Evolutionary conservation across 2,888 invertebrate genomes (phyloP), one percentile per base, ranked within the genome.

Genomic region (Steinernema scapterisci): DNA sequence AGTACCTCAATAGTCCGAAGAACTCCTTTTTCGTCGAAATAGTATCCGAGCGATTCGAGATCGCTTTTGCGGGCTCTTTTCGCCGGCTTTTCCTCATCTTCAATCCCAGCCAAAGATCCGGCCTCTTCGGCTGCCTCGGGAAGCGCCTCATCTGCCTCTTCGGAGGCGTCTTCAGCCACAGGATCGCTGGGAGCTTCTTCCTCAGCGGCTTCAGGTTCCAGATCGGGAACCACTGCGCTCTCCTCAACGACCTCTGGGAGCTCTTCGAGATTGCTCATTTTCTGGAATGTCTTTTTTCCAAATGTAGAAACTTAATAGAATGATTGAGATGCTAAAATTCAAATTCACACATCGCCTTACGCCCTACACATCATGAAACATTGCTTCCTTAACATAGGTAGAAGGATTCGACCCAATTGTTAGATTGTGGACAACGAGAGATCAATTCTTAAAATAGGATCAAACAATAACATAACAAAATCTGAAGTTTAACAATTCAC

Each of bases 401-500:
- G 5, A 9, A 38, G 38, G 38, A 3, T 9, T 38, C 9, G 38
- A 38, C 38, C 38, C 9, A 38, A 6, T 38, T 9, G 9, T 9
- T 6, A 9, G 38, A 38, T 9, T 38, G 9, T 6, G 9, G 5
- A 38, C 3, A 38, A 6, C 3, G 9, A 38, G 38, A 38, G 38
- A 38, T 38, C 38, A 38, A 6, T 3, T 38, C 38, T 38, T 38
- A 38, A 38, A 38, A 38, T 38, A 3, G 19, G 5, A 3, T 48
- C 48, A 48, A 48, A 19, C 48, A 48, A 23, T 52, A 63, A 63
- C 11, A 11, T n/a, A 63, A 63, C 63, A 63, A 63, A 63, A 9
- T 38, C 38, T 6, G 9, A 63, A 63, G 9, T 11, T 25, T 7
- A 63, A 16, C 31, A 38, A 38, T 38, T 6, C 38, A 38, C 38